Percentiles rank a stretch among this genome's conserved stretches.
Evolutionary conservation across 2,113 vertebrate genomes (phyloP).

Genomic region (Mixornis gularis): DNA sequence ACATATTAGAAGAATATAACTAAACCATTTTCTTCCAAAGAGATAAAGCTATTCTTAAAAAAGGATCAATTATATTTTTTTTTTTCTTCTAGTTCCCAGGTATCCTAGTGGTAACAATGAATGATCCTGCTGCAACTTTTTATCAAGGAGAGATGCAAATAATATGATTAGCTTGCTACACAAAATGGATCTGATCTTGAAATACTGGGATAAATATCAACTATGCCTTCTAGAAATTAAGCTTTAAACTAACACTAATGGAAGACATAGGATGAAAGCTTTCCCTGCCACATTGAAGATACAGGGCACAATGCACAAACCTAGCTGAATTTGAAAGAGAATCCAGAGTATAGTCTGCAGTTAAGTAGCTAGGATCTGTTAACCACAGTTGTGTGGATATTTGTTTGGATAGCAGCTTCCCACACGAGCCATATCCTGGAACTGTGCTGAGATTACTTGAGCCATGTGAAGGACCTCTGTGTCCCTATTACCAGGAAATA

Average conservation of each 20-base stretch:
- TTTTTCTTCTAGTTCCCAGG: background rate
- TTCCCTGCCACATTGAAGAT: background rate
- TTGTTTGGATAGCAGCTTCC: background rate
- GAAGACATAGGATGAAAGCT: background rate
- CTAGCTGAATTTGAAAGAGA: background rate
- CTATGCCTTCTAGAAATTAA: background rate
- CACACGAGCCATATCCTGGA: background rate
- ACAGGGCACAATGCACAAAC: background rate
- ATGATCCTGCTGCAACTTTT: background rate
- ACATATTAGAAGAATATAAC: background rate
- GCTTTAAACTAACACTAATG: background rate
- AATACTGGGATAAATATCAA: background rate
- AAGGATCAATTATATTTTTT: background rate
- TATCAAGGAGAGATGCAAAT: background rate
- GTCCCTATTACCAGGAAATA: slow-evolving; percentile 70
- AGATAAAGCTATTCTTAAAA: background rate
- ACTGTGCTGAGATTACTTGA: slow-evolving; percentile 1
- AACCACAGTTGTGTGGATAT: background rate
- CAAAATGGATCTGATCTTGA: background rate
- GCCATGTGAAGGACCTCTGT: background rate
- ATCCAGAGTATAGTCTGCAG: background rate
- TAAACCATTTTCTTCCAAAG: background rate
- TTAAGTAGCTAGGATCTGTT: background rate
- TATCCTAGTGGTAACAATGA: background rate
- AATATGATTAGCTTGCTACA: background rate